Evolutionary conservation across 2,113 vertebrate species (phyloP).

Genomic region (Aldabrachelys gigantea): DNA sequence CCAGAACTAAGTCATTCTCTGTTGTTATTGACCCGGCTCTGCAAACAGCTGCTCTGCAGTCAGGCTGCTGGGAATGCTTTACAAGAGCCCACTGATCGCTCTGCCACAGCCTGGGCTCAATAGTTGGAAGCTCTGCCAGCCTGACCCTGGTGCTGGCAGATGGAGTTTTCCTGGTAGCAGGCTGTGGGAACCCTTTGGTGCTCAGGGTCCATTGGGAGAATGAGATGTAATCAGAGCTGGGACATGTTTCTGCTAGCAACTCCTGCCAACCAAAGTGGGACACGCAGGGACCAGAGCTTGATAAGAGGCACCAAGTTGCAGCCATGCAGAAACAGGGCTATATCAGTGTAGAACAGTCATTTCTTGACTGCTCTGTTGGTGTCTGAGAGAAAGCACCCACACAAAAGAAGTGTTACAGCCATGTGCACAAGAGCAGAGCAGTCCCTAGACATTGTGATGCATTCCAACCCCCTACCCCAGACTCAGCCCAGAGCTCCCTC

Average conservation of each 20-base stretch:
- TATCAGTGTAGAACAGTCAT: neutral
- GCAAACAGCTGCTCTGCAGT: neutral
- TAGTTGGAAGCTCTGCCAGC: neutral
- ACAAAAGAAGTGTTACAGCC: neutral
- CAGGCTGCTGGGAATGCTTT: neutral
- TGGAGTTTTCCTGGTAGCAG: neutral
- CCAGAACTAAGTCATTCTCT: neutral
- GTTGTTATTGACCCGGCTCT: rapidly evolving
- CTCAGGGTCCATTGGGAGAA: neutral
- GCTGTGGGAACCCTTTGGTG: neutral
- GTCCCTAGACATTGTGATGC: too few species aligned
- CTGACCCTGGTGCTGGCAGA: neutral
- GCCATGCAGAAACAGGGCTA: neutral
- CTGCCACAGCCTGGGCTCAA: neutral
- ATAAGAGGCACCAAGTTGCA: rapidly evolving
- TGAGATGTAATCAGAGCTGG: neutral
- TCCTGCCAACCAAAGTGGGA: neutral
- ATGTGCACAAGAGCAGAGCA: neutral
- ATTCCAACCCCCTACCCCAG: too few species aligned
- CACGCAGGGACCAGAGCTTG: neutral
- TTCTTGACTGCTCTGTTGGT: neutral
- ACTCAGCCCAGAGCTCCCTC: too few species aligned
- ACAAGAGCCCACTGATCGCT: neutral
- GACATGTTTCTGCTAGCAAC: neutral
- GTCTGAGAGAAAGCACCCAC: neutral